These are phyloP conservation scores for Neodon shergylaensis DNA, from an alignment of 2,113 vertebrate species.

Conservation along the genomic window DNA sequence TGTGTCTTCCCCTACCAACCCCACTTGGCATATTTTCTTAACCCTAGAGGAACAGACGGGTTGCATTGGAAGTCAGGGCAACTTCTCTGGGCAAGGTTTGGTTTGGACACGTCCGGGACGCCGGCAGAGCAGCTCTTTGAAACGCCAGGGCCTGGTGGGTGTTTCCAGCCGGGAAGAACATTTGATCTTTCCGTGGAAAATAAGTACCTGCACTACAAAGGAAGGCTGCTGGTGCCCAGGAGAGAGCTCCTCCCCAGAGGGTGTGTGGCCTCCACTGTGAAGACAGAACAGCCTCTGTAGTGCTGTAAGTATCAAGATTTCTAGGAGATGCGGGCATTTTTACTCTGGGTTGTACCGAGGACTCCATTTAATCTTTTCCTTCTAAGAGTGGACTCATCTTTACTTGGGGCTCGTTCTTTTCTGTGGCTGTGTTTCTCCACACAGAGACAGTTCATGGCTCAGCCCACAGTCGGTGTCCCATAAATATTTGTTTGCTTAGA, in stretches of 20 bases:
- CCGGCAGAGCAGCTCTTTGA: conserved; percentile 55
- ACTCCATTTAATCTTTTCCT: conserved; percentile 53
- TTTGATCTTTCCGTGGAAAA: conserved; percentile 79
- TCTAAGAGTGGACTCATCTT: conserved; percentile 11
- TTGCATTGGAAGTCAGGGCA: background rate
- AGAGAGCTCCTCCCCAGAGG: conserved; percentile 43
- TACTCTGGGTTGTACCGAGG: conserved; percentile 57
- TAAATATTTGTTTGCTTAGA: conserved; percentile 22
- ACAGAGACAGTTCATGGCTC: conserved; percentile 16
- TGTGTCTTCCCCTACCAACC: background rate
- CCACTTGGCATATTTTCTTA: background rate
- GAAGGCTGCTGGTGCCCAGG: background rate
- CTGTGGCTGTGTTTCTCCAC: background rate
- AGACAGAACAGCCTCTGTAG: conserved; percentile 55
- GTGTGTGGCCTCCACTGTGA: conserved; percentile 28
- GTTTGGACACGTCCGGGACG: conserved; percentile 68
- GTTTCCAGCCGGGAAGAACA: conserved; percentile 70
- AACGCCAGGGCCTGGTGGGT: conserved; percentile 56
- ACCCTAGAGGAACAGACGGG: conserved; percentile 36
- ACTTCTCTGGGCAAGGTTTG: conserved; percentile 32
- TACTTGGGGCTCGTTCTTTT: conserved; percentile 19
- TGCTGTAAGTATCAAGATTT: conserved; percentile 50
- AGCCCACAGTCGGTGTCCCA: background rate
- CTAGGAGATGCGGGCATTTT: conserved; percentile 65
- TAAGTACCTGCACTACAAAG: conserved; percentile 72